Conservation (phyloP, 2,888 invertebrate genomes). For the Dione juno region DNA sequence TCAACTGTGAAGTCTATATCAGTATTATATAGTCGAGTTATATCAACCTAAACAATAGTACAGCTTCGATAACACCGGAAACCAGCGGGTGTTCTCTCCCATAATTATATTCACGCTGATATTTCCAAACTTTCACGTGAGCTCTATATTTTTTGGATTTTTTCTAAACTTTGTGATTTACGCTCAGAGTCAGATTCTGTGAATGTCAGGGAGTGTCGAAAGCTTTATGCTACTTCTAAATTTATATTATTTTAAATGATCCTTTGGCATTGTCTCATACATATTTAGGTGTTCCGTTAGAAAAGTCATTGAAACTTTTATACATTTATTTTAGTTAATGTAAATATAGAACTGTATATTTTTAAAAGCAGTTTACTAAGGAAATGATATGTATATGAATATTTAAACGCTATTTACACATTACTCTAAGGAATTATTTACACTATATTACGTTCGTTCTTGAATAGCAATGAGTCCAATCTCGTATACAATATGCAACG, state of each 20-base stretch:
- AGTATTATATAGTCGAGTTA: slow-evolving; percentile 40
- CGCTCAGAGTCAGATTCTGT: slow-evolving; percentile 71
- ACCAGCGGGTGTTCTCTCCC: slow-evolving; percentile 79
- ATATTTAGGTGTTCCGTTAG: slow-evolving; percentile 32
- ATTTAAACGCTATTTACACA: neutral
- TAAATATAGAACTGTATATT: slow-evolving; percentile 3
- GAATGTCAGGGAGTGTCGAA: slow-evolving; percentile 74
- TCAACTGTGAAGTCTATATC: neutral
- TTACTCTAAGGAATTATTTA: neutral
- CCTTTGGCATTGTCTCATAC: slow-evolving; percentile 58
- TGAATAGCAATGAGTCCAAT: no score
- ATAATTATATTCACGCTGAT: slow-evolving; percentile 82
- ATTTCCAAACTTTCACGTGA: slow-evolving; percentile 82
- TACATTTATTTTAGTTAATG: neutral
- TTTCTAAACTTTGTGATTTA: slow-evolving; percentile 81
- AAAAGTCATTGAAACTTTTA: slow-evolving; percentile 13
- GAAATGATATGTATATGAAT: neutral
- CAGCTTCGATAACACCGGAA: slow-evolving; percentile 67
- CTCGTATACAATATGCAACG: no score
- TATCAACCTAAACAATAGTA: slow-evolving; percentile 57
- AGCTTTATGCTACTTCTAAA: slow-evolving; percentile 73
- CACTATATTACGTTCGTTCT: neutral
- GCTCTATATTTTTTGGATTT: slow-evolving; percentile 77
- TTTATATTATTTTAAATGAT: slow-evolving; percentile 77
- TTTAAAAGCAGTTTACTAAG: slow-evolving; percentile 7